Conservation (phyloP, 2,888 invertebrate species). For the Heteromurus nitidus region DNA sequence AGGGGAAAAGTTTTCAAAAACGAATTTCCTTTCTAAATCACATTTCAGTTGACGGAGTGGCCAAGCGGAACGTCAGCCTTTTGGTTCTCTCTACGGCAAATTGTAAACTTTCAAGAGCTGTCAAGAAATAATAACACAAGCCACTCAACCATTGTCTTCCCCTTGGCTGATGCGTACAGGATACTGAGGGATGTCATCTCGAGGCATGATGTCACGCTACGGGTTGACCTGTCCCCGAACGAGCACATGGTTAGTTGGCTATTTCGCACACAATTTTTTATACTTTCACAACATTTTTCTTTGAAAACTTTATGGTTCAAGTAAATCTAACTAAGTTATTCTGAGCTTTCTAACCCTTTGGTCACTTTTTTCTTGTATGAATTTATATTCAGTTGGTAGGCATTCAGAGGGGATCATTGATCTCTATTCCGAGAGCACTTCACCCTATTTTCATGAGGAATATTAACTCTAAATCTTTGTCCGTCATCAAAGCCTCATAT, state of each 20-base stretch:
- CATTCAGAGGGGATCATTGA: slow-evolving; percentile 74
- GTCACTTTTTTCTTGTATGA: too few relatives aligned
- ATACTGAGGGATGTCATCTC: slow-evolving; percentile 74
- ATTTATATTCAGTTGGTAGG: slow-evolving; percentile 75
- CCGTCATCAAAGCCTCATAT: slow-evolving; percentile 74
- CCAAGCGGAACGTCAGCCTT: slow-evolving; percentile 74
- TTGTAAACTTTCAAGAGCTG: slow-evolving; percentile 73
- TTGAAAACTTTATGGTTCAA: background rate
- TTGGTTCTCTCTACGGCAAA: slow-evolving; percentile 75
- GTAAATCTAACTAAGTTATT: slow-evolving; percentile 3
- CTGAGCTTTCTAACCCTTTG: too few relatives aligned
- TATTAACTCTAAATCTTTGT: slow-evolving; percentile 71
- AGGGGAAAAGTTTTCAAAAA: background rate
- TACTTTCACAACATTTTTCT: background rate
- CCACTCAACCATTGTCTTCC: slow-evolving; percentile 74
- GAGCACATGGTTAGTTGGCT: slow-evolving; percentile 74
- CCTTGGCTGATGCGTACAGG: slow-evolving; percentile 74
- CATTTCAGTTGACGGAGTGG: slow-evolving; percentile 73
- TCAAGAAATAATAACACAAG: slow-evolving; percentile 73
- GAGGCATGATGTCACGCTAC: slow-evolving; percentile 74
- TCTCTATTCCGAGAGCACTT: slow-evolving; percentile 74
- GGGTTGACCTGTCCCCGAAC: slow-evolving; percentile 74
- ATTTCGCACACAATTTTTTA: too few relatives aligned
- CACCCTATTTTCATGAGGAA: slow-evolving; percentile 74
- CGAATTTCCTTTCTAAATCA: slow-evolving; percentile 14